phyloP scores from a whole-genome alignment of 1,140 invertebrate genomes.

The Drosophila fuyamai region DNA sequence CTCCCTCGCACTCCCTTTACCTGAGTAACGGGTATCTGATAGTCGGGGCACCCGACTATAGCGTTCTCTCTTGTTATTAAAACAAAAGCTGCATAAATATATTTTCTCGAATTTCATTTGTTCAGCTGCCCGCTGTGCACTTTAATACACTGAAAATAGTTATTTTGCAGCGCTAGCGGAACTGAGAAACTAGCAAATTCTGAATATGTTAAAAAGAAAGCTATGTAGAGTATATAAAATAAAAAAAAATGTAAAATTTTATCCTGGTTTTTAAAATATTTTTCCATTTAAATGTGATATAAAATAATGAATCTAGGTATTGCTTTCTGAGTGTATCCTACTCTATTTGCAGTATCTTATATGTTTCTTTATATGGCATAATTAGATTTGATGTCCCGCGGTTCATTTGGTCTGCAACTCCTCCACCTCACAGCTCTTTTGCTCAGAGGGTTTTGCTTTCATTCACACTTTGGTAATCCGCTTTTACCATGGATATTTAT shows the following conservation, averaged over 20 bases:
- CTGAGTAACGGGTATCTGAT: no score
- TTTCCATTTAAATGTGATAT: no score
- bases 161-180: not conserved
- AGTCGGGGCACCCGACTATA: no score
- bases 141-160: slow-evolving; percentile 20
- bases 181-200: not conserved
- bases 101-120: slow-evolving; percentile 33
- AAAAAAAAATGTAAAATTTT: no score
- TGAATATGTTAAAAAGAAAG: not conserved
- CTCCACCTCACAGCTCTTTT: slow-evolving; percentile 13
- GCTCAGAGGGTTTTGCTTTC: slow-evolving; percentile 34
- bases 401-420: slow-evolving; percentile 31
- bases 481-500: slow-evolving; percentile 62
- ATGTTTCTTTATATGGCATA: slow-evolving; percentile 64
- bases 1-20: no score
- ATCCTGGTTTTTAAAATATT: no score
- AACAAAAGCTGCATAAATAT: slow-evolving; percentile 81
- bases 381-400: slow-evolving; percentile 76
- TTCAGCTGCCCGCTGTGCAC: slow-evolving; percentile 61
- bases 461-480: slow-evolving; percentile 80
- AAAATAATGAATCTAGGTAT: not conserved
- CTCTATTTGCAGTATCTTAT: slow-evolving; percentile 9
- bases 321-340: slow-evolving; percentile 4
- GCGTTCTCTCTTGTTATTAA: no score
- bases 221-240: no score